These are phyloP conservation scores for Drosophila paracracens DNA, from an alignment of 2,888 invertebrate species.

Conservation along the genomic window DNA sequence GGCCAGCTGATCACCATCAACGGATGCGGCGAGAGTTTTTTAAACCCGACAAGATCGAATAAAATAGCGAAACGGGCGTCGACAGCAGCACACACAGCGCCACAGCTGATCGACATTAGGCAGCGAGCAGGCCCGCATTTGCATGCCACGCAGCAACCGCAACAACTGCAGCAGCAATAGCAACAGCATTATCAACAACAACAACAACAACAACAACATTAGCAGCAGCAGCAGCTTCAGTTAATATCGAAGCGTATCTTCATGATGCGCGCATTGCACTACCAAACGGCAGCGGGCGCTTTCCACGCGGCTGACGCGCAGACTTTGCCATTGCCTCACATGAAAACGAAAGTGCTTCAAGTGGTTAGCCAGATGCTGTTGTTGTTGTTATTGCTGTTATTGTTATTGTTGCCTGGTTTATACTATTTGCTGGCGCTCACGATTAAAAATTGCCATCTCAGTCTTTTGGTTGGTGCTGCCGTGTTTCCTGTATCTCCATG, in stretches of 20 bases:
- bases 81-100: constrained; percentile 36
- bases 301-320: constrained; percentile 66
- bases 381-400: constrained; percentile 10
- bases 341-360: constrained; percentile 83
- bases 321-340: constrained; percentile 65
- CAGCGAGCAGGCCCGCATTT: constrained; percentile 44
- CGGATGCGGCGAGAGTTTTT: constrained; percentile 76
- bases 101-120: constrained; percentile 76
- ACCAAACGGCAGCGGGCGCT: constrained; percentile 66
- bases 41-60: constrained; percentile 77
- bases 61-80: constrained; percentile 50
- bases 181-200: constrained; percentile 13
- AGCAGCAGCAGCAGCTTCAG: constrained; percentile 13
- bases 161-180: constrained; percentile 14
- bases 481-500: constrained; percentile 77
- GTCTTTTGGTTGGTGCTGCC: constrained; percentile 36
- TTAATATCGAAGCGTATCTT: constrained; percentile 61
- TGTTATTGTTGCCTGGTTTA: constrained; percentile 37
- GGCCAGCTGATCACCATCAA: constrained; percentile 52
- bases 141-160: constrained; percentile 49
- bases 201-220: constrained; percentile 25
- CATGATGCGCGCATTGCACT: constrained; percentile 75
- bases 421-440: constrained; percentile 56
- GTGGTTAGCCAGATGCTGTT: constrained; percentile 70
- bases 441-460: constrained; percentile 56